Base-by-base conservation (phyloP, 2,888 invertebrate species). In the Synanthedon vespiformis region DNA sequence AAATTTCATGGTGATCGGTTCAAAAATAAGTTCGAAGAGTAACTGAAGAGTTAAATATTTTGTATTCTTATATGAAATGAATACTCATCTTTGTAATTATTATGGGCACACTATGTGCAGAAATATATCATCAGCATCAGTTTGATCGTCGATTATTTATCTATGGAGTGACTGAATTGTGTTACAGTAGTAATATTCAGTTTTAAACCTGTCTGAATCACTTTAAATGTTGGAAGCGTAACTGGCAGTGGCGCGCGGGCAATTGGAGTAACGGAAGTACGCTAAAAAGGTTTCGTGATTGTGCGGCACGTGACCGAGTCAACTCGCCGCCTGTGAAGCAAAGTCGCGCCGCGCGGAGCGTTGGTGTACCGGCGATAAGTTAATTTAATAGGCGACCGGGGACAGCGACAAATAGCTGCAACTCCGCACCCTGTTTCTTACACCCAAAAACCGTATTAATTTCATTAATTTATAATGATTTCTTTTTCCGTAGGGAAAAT, bases 261-360 rank as follows among this genome's bases (percentile, higher is more conserved):
- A 57, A 61, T 68, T 71, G 60, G 58, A 63, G 68, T 71, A 77
- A 68, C 74, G 80, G 81, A 83, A 82, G 74, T 70, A 65, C 72
- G 71, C 69, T 79, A 76, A 80, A 80, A 80, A 80, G 77, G 72
- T 80, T 83, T 78, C 65, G 69, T 74, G 74, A 75, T 78, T 69
- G 72, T 66, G 52, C 61, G 60, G 77, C 74, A 73, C 81, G 84
- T 82, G 80, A 80, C 74, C 63, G 44, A 44, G 44, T 14, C 13
- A 13, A 13, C 41, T 41, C 44, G n/a, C 12, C 34, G 34, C 34
- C 34, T 34, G 34, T 34, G 34, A 34, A 34, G 34, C 52, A 56
- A n/a, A 63, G 64, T 61, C 62, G 52, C 49, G 56, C 58, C 64
- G 60, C 34, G 34, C 60, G 59, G 54, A 59, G 49, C 41, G 11